Evolutionary conservation across 2,113 vertebrate genomes (phyloP).

Genomic region (Labeo rohita): DNA sequence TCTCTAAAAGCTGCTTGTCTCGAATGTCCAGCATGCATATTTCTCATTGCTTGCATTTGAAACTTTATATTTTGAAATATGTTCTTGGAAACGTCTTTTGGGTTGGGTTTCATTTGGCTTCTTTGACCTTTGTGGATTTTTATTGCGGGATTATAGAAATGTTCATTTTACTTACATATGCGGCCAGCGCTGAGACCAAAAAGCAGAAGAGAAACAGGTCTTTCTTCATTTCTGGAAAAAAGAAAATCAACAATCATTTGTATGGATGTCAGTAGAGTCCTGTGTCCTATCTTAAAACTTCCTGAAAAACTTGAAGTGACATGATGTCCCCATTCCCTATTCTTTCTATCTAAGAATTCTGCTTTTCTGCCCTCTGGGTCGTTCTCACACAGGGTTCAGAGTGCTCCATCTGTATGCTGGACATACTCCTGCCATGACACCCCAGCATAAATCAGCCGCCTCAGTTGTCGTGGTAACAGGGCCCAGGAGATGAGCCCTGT

Average conservation of each 20-base stretch:
- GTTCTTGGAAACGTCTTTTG: not conserved
- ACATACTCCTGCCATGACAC: constrained; percentile 55
- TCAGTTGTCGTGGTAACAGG: constrained; percentile 66
- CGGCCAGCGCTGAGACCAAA: constrained; percentile 65
- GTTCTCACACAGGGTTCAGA: constrained; percentile 41
- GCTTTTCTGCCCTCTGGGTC: not conserved
- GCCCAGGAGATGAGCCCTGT: constrained; percentile 60
- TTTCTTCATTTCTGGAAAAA: constrained; percentile 72
- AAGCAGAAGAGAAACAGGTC: constrained; percentile 66
- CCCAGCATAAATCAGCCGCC: constrained; percentile 49
- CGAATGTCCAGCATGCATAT: not conserved
- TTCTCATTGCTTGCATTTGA: not conserved
- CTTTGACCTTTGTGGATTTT: not conserved
- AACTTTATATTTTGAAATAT: not conserved
- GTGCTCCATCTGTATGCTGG: constrained; percentile 63
- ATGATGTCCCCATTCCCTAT: not conserved
- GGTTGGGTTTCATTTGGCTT: not conserved
- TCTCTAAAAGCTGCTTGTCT: not conserved
- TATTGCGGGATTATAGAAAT: not conserved
- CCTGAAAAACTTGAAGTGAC: not conserved
- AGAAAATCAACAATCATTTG: not conserved
- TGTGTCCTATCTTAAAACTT: not conserved
- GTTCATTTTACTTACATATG: constrained; percentile 68
- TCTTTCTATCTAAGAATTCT: constrained; percentile 12
- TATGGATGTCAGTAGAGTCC: not conserved